These are phyloP conservation scores for Campopleginae sp. DNA, from an alignment of 2,888 invertebrate species.

Conservation along the genomic window DNA sequence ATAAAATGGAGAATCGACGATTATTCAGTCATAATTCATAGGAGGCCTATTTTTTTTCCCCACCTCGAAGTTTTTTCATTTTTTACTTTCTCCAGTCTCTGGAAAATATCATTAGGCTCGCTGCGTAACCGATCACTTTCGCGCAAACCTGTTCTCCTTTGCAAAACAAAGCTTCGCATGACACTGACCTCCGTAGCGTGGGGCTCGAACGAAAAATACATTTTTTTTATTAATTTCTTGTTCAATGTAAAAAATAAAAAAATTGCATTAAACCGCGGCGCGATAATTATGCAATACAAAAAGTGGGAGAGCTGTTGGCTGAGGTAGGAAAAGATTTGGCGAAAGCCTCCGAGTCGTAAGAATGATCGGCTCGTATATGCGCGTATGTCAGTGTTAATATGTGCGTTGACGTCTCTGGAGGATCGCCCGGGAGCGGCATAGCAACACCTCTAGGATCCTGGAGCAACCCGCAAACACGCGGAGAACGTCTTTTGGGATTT, in stretches of 20 bases:
- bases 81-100: neutral
- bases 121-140: conserved; percentile 48
- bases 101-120: conserved; percentile 51
- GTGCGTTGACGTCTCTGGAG: conserved; percentile 43
- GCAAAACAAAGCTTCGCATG: conserved; percentile 55
- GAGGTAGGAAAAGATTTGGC: neutral
- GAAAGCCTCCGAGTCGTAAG: conserved; percentile 38
- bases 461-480: conserved; percentile 61
- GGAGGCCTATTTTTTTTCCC: neutral
- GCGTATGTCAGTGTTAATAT: conserved; percentile 8
- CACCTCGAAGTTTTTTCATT: no score
- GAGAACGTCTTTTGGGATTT: conserved; percentile 69
- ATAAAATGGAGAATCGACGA: neutral
- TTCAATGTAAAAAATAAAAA: no score
- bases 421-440: conserved; percentile 61
- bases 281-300: neutral
- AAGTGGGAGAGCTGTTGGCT: neutral
- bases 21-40: neutral
- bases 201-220: no score
- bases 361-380: conserved; percentile 49
- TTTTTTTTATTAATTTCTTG: no score
- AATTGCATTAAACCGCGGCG: no score
- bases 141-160: conserved; percentile 48
- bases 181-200: no score
- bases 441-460: conserved; percentile 44